Evolutionary conservation across 2,113 vertebrate genomes (phyloP).

Genomic region (Xenopus tropicalis): UCB_Xtro_10.0 CM004447.2:137584001-137584500

Average conservation of each 20-base stretch:
- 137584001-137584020: too few species aligned
- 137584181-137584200: too few species aligned
- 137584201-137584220: too few species aligned
- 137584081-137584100: conserved; percentile 84
- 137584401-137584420: conserved; percentile 26
- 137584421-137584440: neutral
- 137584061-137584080: conserved; percentile 82
- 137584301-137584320: neutral
- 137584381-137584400: conserved; percentile 82
- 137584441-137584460: neutral
- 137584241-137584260: too few species aligned
- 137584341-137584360: conserved; percentile 95
- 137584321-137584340: conserved; percentile 84
- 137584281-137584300: too few species aligned
- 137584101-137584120: conserved; percentile 60
- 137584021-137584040: conserved; percentile 42
- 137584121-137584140: neutral
- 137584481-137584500: neutral
- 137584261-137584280: too few species aligned
- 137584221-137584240: too few species aligned
- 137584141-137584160: too few species aligned
- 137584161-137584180: too few species aligned
- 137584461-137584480: neutral
- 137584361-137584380: conserved; percentile 99
- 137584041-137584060: conserved; percentile 92